Percentiles rank a stretch among this genome's conserved stretches.
Evolutionary conservation across 2,888 invertebrate genomes (phyloP).

Genomic region (Troilus luridus): DNA sequence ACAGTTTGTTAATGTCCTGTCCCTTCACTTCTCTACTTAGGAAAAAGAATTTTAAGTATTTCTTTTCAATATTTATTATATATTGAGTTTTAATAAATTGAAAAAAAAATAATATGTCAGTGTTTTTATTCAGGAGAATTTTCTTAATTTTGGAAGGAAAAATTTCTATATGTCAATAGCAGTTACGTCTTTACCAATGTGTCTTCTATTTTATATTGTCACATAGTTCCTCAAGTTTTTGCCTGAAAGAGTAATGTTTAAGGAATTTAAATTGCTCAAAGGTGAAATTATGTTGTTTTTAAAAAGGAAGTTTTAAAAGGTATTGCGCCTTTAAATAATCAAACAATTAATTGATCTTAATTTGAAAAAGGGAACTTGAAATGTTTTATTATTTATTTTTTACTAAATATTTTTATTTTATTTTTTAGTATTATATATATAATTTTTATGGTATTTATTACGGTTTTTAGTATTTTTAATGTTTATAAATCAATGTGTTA

Average conservation of each 20-base stretch:
- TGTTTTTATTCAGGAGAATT: not conserved
- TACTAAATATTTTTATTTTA: not conserved
- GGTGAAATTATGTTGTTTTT: conserved; percentile 50
- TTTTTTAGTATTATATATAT: conserved; percentile 1
- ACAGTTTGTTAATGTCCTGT: not conserved
- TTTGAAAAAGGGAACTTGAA: conserved; percentile 24
- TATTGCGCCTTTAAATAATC: conserved; percentile 26
- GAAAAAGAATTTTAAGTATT: not conserved
- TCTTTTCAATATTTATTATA: not conserved
- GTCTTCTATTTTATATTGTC: conserved; percentile 34
- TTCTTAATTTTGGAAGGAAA: not conserved
- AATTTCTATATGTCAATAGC: conserved; percentile 13
- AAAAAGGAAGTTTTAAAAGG: not conserved
- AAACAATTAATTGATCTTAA: not conserved
- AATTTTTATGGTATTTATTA: conserved; percentile 16
- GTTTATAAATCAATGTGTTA: not conserved
- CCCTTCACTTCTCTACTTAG: not conserved
- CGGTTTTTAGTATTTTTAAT: not conserved
- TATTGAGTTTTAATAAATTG: not conserved
- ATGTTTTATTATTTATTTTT: not conserved
- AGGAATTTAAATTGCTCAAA: conserved; percentile 47
- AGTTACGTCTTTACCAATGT: conserved; percentile 18
- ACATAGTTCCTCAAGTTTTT: conserved; percentile 39
- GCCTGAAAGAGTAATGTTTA: conserved; percentile 41
- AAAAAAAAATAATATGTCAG: not conserved